A percentile compares a stretch with the other conserved stretches of the same genome.
Evolutionary conservation across 1,140 invertebrate genomes (phyloP).

Genomic region (Proctacanthus coquilletti): DNA sequence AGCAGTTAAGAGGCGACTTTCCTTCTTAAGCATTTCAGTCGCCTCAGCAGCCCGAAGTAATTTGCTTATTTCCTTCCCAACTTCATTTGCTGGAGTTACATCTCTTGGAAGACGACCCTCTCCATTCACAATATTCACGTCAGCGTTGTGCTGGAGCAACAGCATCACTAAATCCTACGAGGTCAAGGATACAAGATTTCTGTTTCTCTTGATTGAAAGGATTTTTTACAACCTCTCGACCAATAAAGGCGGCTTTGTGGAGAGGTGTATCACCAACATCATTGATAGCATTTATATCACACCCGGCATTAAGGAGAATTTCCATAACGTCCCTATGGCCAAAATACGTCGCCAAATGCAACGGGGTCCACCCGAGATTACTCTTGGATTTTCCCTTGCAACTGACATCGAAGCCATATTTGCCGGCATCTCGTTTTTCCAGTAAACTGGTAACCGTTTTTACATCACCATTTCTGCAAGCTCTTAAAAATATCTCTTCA

Average conservation of each 20-base stretch:
- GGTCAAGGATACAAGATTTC: neutral
- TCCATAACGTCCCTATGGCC: slow-evolving; percentile 32
- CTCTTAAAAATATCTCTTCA: slow-evolving; percentile 1
- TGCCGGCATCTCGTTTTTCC: slow-evolving; percentile 25
- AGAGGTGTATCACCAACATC: slow-evolving; percentile 32
- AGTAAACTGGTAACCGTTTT: slow-evolving; percentile 30
- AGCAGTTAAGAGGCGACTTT: slow-evolving; percentile 40
- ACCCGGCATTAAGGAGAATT: slow-evolving; percentile 29
- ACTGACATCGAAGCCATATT: slow-evolving; percentile 30
- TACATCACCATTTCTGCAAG: slow-evolving; percentile 29
- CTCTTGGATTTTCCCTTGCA: slow-evolving; percentile 35
- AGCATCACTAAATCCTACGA: slow-evolving; percentile 62
- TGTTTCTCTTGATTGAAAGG: too few relatives aligned
- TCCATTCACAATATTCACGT: slow-evolving; percentile 53
- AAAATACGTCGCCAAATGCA: slow-evolving; percentile 35
- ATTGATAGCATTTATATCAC: slow-evolving; percentile 32
- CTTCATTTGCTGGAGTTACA: slow-evolving; percentile 37
- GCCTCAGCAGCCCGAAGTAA: slow-evolving; percentile 43
- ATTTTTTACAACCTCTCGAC: too few relatives aligned
- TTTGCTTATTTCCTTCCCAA: slow-evolving; percentile 37
- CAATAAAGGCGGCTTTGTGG: slow-evolving; percentile 34
- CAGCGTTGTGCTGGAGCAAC: slow-evolving; percentile 49
- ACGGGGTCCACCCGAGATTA: slow-evolving; percentile 34
- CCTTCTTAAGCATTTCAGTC: slow-evolving; percentile 35
- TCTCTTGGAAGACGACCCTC: slow-evolving; percentile 42